Evolutionary conservation across 2,888 invertebrate genomes (phyloP).

Genomic region (Acanthococcus lagerstroemiae): DNA sequence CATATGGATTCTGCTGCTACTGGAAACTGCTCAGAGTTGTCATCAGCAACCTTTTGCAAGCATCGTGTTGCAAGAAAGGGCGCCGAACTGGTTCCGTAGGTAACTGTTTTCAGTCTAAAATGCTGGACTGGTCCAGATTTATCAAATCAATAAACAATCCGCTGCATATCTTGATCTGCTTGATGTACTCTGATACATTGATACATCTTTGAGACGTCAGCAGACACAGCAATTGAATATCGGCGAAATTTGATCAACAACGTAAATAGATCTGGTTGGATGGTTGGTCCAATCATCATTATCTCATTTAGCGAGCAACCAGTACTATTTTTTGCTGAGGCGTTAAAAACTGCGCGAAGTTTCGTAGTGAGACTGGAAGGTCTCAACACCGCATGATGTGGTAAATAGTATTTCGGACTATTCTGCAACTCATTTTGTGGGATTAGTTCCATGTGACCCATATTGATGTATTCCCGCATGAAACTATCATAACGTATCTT

Average conservation of each 20-base stretch:
- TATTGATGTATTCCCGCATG: background rate
- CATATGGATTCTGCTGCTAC: background rate
- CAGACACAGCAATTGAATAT: conserved; percentile 35
- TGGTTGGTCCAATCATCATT: conserved; percentile 36
- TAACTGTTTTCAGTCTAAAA: conserved; percentile 38
- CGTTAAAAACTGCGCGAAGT: conserved; percentile 38
- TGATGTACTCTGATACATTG: conserved; percentile 36
- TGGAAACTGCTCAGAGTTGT: background rate
- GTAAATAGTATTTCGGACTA: background rate
- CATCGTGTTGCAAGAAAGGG: conserved; percentile 37
- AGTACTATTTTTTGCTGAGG: conserved; percentile 34
- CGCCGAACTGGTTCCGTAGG: conserved; percentile 38
- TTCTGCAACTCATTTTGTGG: background rate
- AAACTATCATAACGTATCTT: background rate
- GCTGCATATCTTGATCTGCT: conserved; percentile 37
- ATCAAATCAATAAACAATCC: conserved; percentile 39
- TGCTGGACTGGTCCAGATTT: conserved; percentile 34
- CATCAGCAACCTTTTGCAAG: background rate
- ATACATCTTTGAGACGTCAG: conserved; percentile 39
- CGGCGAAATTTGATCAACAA: conserved; percentile 37
- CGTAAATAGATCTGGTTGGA: conserved; percentile 37
- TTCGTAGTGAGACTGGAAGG: conserved; percentile 36
- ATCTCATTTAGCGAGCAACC: conserved; percentile 37
- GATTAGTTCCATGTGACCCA: conserved; percentile 1
- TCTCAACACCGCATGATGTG: conserved; percentile 37